Conservation (phyloP, 2,888 invertebrate genomes). For the Drosophila antonietae region DNA sequence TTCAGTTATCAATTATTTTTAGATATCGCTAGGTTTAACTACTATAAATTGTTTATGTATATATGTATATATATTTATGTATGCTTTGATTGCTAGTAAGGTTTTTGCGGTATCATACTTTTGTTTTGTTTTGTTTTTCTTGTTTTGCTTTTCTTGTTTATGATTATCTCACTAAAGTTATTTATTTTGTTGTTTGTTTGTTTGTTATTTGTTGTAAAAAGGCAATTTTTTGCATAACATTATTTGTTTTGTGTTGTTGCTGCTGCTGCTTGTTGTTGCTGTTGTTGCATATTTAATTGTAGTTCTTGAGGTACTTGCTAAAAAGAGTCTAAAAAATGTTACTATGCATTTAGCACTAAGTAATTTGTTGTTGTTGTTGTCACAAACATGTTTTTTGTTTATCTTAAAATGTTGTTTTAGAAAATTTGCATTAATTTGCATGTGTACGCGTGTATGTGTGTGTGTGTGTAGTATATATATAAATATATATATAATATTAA, state of each 20-base stretch:
- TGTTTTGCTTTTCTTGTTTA: constrained; percentile 27
- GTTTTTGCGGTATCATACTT: constrained; percentile 70
- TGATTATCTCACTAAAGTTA: constrained; percentile 50
- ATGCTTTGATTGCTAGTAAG: constrained; percentile 76
- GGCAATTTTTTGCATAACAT: constrained; percentile 56
- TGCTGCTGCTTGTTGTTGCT: constrained; percentile 36
- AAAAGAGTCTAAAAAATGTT: constrained; percentile 67
- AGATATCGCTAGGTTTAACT: constrained; percentile 55
- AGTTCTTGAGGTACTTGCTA: constrained; percentile 71
- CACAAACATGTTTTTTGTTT: constrained; percentile 35
- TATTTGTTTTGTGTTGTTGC: constrained; percentile 43
- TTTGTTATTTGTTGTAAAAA: constrained; percentile 41
- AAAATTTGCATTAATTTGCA: constrained; percentile 31
- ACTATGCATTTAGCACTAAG: constrained; percentile 55
- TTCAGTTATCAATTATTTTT: constrained; percentile 48
- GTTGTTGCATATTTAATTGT: constrained; percentile 24
- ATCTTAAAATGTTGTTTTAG: constrained; percentile 12
- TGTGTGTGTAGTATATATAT: constrained; percentile 4
- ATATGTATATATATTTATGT: constrained; percentile 43
- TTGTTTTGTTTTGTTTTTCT: constrained; percentile 5
- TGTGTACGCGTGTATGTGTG: neutral
- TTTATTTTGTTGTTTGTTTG: constrained; percentile 3
- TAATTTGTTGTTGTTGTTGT: constrained; percentile 27
- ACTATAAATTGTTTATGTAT: constrained; percentile 43
- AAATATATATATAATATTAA: constrained; percentile 17